These are phyloP conservation scores for Adelphocoris suturalis DNA, from an alignment of 2,888 invertebrate genomes.

Conservation along the genomic window DNA sequence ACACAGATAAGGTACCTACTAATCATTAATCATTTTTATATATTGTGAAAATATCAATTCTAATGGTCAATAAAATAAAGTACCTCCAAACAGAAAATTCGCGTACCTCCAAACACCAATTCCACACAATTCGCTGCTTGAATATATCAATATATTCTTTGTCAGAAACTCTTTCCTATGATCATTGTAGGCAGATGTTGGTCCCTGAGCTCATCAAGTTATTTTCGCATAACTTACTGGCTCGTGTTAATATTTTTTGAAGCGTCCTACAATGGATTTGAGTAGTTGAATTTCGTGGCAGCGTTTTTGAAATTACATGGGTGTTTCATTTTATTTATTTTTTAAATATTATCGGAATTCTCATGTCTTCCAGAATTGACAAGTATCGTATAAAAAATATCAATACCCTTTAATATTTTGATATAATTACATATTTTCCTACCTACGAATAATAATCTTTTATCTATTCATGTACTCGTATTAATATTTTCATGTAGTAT, in stretches of 20 bases:
- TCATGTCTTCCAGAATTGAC: conserved; percentile 60
- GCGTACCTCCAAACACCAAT: neutral
- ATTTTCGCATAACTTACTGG: conserved; percentile 1
- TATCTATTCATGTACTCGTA: neutral
- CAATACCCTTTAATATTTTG: conserved; percentile 63
- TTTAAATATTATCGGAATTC: neutral
- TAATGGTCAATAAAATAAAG: neutral
- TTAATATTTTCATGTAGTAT: conserved; percentile 24
- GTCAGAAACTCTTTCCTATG: neutral
- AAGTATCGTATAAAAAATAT: conserved; percentile 70
- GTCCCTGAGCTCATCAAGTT: conserved; percentile 54
- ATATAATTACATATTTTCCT: conserved; percentile 42
- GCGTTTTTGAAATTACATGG: conserved; percentile 29
- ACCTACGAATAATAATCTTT: neutral
- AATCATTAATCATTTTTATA: neutral
- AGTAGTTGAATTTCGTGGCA: conserved; percentile 41
- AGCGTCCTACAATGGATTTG: conserved; percentile 12
- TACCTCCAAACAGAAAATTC: neutral
- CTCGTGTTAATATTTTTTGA: neutral
- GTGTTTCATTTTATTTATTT: conserved; percentile 7
- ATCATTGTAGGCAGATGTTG: conserved; percentile 61
- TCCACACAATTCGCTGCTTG: neutral
- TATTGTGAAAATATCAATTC: conserved; percentile 43
- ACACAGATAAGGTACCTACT: neutral
- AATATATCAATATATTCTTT: neutral